Evolutionary conservation across 2,113 vertebrate genomes (phyloP).

Genomic region (Myotis brandtii): DNA sequence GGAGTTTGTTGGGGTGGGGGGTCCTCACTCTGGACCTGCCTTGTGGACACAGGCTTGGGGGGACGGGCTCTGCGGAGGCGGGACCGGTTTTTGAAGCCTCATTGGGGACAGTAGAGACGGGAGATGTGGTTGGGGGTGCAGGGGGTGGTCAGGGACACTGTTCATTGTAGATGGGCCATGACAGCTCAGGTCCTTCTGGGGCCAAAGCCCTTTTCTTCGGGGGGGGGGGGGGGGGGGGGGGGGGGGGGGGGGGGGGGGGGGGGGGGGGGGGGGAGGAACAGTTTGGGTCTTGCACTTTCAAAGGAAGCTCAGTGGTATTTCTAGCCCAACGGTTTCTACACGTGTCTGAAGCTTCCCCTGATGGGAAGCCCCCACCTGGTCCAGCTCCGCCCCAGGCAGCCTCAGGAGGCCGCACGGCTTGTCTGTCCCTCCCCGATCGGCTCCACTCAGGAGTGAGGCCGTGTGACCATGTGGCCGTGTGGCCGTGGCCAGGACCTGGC

Average conservation of each 20-base stretch:
- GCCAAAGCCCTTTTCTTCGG: neutral
- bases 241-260: too few species aligned
- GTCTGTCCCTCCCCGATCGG: neutral
- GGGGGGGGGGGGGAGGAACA: neutral
- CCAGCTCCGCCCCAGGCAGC: neutral
- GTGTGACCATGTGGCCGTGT: neutral
- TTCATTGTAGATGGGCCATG: neutral
- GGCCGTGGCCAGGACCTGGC: neutral
- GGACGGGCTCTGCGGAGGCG: neutral
- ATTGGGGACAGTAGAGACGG: neutral
- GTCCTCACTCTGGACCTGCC: neutral
- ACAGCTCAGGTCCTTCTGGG: neutral
- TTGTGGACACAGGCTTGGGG: neutral
- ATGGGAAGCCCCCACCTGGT: neutral
- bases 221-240: neutral
- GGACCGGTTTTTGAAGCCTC: neutral
- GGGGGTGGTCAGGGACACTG: neutral
- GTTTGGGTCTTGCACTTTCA: neutral
- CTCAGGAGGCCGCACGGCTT: neutral
- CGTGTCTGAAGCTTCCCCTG: neutral
- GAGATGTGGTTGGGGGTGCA: neutral
- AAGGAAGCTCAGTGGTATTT: constrained; percentile 45
- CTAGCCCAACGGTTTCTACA: neutral
- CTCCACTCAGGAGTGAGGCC: neutral
- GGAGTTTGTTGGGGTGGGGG: neutral